Evolutionary conservation across 2,113 vertebrate genomes (phyloP).

Genomic region (Acanthochromis polyacanthus): DNA sequence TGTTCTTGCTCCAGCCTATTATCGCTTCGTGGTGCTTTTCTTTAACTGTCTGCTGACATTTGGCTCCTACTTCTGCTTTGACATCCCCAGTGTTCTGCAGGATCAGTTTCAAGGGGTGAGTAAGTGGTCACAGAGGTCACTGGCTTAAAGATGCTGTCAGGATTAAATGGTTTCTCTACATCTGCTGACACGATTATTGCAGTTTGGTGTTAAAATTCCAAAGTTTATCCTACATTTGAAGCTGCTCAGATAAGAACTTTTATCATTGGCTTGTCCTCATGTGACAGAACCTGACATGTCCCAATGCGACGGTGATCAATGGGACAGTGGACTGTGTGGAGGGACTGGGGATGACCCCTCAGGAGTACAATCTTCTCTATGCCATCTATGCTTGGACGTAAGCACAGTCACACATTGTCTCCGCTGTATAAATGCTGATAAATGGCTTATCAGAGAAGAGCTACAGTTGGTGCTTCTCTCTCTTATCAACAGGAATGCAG

Average conservation of each 20-base stretch:
- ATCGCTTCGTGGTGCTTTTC: slow-evolving; percentile 86
- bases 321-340: slow-evolving; percentile 79
- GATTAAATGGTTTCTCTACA: background rate
- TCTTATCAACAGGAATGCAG: slow-evolving; percentile 81
- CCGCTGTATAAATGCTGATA: background rate
- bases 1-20: slow-evolving; percentile 65
- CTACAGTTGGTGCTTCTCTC: background rate
- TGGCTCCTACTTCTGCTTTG: slow-evolving; percentile 88
- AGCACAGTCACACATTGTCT: slow-evolving; percentile 50
- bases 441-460: background rate
- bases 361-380: slow-evolving; percentile 89
- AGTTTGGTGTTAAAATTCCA: background rate
- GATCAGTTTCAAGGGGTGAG: slow-evolving; percentile 89
- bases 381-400: slow-evolving; percentile 87
- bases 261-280: background rate
- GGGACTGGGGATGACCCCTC: slow-evolving; percentile 88
- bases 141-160: background rate
- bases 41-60: slow-evolving; percentile 89
- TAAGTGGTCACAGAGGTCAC: background rate
- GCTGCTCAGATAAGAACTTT: background rate
- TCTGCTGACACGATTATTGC: background rate
- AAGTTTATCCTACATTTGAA: background rate
- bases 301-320: slow-evolving; percentile 78
- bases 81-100: slow-evolving; percentile 88
- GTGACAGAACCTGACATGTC: slow-evolving; percentile 86